Conservation (phyloP, 2,113 vertebrate species). For the Ophthalmolycus amberensis region DNA sequence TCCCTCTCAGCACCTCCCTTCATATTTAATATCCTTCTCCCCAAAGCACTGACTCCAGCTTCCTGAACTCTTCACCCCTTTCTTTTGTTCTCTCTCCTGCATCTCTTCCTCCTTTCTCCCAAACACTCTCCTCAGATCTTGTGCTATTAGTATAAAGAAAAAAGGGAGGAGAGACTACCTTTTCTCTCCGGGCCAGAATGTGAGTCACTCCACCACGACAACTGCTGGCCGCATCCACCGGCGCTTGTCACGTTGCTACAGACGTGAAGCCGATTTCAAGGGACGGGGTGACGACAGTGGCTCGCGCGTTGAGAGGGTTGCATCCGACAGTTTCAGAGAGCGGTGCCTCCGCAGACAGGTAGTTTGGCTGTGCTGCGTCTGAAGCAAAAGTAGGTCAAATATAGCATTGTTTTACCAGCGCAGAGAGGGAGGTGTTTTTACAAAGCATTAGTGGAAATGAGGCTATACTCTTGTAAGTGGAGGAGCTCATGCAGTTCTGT, state of each 20-base stretch:
- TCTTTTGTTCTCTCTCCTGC: slow-evolving; percentile 63
- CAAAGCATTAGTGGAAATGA: slow-evolving; percentile 18
- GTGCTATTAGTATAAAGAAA: slow-evolving; percentile 69
- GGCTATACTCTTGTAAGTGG: neutral
- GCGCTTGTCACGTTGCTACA: slow-evolving; percentile 62
- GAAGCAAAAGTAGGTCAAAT: slow-evolving; percentile 63
- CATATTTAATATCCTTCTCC: slow-evolving; percentile 74
- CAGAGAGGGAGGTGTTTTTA: slow-evolving; percentile 30
- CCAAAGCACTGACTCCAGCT: slow-evolving; percentile 68
- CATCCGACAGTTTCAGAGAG: slow-evolving; percentile 45
- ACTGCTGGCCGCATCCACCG: slow-evolving; percentile 46
- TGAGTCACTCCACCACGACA: slow-evolving; percentile 66
- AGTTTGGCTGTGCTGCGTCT: slow-evolving; percentile 30
- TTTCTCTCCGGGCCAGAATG: slow-evolving; percentile 46
- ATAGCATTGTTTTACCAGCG: slow-evolving; percentile 50
- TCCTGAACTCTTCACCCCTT: slow-evolving; percentile 68
- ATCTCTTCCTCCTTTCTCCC: slow-evolving; percentile 38
- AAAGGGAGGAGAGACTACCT: slow-evolving; percentile 47
- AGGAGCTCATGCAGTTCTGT: slow-evolving; percentile 14
- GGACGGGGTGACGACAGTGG: slow-evolving; percentile 59
- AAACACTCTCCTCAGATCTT: slow-evolving; percentile 55
- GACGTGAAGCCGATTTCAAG: slow-evolving; percentile 70
- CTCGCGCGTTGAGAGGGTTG: slow-evolving; percentile 30
- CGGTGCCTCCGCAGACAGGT: slow-evolving; percentile 21
- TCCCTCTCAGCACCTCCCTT: slow-evolving; percentile 63